These are phyloP conservation scores for Chamaetylas fuelleborni DNA, from an alignment of 2,113 vertebrate species.

Conservation along the genomic window DNA sequence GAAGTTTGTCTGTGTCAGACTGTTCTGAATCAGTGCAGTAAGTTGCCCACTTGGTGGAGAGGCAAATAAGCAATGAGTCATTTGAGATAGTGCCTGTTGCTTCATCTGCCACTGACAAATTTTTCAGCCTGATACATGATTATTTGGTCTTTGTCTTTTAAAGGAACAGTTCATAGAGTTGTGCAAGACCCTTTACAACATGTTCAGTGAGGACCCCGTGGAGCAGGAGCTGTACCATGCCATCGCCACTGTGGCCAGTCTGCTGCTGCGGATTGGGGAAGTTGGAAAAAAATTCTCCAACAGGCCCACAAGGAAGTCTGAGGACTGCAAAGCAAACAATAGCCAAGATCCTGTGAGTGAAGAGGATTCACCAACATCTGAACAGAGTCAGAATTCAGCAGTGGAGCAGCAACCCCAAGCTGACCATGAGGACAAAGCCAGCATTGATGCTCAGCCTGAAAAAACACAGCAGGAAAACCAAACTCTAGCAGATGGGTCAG, in stretches of 20 bases:
- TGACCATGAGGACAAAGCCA: constrained; percentile 46
- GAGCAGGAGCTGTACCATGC: constrained; percentile 95
- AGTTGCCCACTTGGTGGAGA: background rate
- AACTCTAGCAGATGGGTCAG: constrained; percentile 54
- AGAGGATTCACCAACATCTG: constrained; percentile 55
- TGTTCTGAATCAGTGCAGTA: background rate
- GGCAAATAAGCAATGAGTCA: background rate
- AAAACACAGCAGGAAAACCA: constrained; percentile 65
- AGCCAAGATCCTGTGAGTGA: constrained; percentile 47
- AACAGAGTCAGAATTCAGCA: constrained; percentile 42
- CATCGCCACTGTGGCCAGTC: constrained; percentile 94
- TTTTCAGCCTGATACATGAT: background rate
- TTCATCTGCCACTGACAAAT: background rate
- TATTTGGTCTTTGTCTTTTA: constrained; percentile 9
- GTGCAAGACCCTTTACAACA: constrained; percentile 97
- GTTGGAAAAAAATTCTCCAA: constrained; percentile 91
- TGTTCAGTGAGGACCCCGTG: constrained; percentile 91
- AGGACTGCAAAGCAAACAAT: constrained; percentile 12
- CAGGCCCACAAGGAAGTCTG: constrained; percentile 71
- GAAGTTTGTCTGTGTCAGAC: background rate
- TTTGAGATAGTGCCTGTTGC: background rate
- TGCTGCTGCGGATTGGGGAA: constrained; percentile 91
- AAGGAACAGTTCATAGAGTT: constrained; percentile 98
- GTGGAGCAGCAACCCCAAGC: constrained; percentile 44
- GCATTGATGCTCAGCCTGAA: constrained; percentile 19